These are phyloP conservation scores for Tineola bisselliella DNA, from an alignment of 2,888 invertebrate species.

Conservation along the genomic window DNA sequence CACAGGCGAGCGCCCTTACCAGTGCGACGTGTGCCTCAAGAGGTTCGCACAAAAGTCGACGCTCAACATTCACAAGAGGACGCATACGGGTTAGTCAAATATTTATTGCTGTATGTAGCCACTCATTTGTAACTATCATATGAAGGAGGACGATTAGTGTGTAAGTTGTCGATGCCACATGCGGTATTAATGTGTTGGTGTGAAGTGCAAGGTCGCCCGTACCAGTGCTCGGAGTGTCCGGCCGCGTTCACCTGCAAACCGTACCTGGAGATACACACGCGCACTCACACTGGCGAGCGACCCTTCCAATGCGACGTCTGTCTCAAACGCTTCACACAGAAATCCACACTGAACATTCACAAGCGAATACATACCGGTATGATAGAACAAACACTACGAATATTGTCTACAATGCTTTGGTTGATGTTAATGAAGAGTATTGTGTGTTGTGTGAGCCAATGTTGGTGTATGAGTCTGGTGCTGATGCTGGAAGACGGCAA, in stretches of 20 bases:
- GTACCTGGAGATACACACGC: constrained; percentile 72
- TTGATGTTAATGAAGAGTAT: background rate
- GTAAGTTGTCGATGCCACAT: constrained; percentile 61
- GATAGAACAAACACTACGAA: constrained; percentile 18
- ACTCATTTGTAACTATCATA: background rate
- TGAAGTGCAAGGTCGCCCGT: constrained; percentile 66
- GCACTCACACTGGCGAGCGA: constrained; percentile 67
- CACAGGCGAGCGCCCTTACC: constrained; percentile 67
- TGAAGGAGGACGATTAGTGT: background rate
- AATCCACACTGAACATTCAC: constrained; percentile 69
- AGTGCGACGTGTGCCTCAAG: constrained; percentile 81
- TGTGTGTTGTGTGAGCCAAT: constrained; percentile 6
- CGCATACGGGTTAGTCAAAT: constrained; percentile 70
- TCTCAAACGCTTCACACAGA: constrained; percentile 69
- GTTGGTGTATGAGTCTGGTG: background rate
- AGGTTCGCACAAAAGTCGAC: constrained; percentile 85
- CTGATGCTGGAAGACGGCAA: constrained; percentile 28
- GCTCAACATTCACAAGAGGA: constrained; percentile 82
- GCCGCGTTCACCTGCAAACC: constrained; percentile 71
- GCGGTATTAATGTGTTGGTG: constrained; percentile 20
- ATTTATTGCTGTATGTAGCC: background rate
- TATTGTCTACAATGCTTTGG: background rate
- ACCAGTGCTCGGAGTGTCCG: constrained; percentile 67
- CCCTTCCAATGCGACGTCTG: constrained; percentile 69
- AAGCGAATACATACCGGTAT: constrained; percentile 69